These are phyloP conservation scores for Aricia agestis DNA, from an alignment of 1,140 invertebrate genomes.

Conservation along the genomic window DNA sequence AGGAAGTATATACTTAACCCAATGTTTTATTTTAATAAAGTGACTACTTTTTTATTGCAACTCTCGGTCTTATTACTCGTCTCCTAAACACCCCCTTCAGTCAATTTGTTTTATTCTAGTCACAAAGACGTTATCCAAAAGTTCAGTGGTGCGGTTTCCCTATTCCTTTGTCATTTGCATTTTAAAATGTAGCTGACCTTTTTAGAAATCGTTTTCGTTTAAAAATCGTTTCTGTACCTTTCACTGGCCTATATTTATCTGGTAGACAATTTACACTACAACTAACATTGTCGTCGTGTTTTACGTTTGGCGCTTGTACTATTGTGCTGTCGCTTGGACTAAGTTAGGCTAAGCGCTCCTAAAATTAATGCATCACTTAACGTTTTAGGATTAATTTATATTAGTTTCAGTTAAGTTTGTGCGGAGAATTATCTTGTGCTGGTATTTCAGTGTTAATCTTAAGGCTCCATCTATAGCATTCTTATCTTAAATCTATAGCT, in stretches of 20 bases:
- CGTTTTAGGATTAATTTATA: slow-evolving; percentile 8
- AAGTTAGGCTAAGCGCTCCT: slow-evolving; percentile 13
- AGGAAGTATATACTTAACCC: too few species aligned
- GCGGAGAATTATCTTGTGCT: not conserved
- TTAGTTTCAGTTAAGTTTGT: not conserved
- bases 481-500: too few species aligned
- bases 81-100: too few species aligned
- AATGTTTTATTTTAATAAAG: too few species aligned
- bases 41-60: too few species aligned
- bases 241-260: not conserved
- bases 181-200: slow-evolving; percentile 3
- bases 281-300: not conserved
- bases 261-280: not conserved
- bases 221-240: not conserved
- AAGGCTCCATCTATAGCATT: too few species aligned
- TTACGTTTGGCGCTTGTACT: not conserved
- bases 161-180: not conserved
- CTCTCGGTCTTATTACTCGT: too few species aligned
- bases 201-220: not conserved
- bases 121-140: too few species aligned
- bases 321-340: slow-evolving; percentile 9
- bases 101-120: too few species aligned
- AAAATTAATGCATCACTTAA: slow-evolving; percentile 16
- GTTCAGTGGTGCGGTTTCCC: not conserved
- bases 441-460: not conserved